Evolutionary conservation across 2,888 invertebrate species (phyloP), one percentile per base, ranked within the genome.

Genomic region (Catocala nupta): DNA sequence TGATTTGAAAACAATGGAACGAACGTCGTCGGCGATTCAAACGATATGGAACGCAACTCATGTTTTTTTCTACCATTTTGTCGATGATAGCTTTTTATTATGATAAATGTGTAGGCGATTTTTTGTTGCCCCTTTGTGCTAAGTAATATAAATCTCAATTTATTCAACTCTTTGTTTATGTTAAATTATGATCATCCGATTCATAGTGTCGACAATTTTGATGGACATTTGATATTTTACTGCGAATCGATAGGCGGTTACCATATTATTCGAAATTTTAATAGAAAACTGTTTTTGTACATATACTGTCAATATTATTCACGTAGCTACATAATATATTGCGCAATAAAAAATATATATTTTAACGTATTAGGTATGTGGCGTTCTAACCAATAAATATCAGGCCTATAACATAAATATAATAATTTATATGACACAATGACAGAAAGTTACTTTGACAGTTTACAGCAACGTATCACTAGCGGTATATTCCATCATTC

Each of bases 1-100:
- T 84, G 87, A 90, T 90, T 89, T 82, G 90, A 88, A 94, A 92
- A 94, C 93, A 94, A 94, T 92, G 77, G 82, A 68, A 65, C 55
- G 74, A 80, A 73, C 74, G 81, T 79, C 78, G 89, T 82, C 90
- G 89, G 90, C 82, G 84, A 79, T 70, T 86, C 88, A 85, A 91
- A 90, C 86, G 89, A 80, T 73, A 70, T 79, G 63, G 82, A 87
- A 86, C 81, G 88, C 90, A 88, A 88, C 87, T 90, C 89, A 88
- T 82, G 86, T 72, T 83, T 83, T 81, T 84, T 83, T 78, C 69
- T 78, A 80, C 78, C 69, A 69, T 73, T 73, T 71, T 65, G 78
- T 77, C 81, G 82, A 81, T 86, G 84, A 88, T 86, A 71, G 72
- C 55, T 77, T 67, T 25, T 66, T 75, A 77, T 75, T 71, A 78